Evolutionary conservation across 1,140 invertebrate genomes (phyloP).

Genomic region (Thaumatotibia leucotreta): DNA sequence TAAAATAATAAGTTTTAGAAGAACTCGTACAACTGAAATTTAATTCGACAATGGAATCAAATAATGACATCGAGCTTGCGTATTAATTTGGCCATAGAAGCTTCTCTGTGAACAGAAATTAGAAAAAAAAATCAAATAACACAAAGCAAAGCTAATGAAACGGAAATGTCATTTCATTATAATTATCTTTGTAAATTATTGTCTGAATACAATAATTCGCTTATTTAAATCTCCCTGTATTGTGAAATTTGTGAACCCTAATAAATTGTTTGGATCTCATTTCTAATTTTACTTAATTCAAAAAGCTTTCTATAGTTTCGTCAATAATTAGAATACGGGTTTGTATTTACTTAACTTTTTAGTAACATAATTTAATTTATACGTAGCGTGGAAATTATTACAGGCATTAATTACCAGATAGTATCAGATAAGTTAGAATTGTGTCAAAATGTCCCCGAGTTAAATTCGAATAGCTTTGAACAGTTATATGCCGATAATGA

Average conservation of each 20-base stretch:
- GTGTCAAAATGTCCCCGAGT: too few relatives aligned
- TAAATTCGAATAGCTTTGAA: too few relatives aligned
- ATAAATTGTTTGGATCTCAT: background rate
- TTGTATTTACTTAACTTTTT: background rate
- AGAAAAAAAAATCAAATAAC: constrained; percentile 5
- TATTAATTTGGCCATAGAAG: background rate
- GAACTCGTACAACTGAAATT: background rate
- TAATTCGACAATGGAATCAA: background rate
- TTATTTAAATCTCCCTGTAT: background rate
- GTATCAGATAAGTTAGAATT: too few relatives aligned
- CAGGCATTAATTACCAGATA: too few relatives aligned
- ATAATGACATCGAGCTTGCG: background rate
- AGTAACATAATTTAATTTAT: too few relatives aligned
- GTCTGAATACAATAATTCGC: background rate
- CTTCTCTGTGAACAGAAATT: background rate
- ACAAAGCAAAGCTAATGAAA: constrained; percentile 13
- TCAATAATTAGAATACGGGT: background rate
- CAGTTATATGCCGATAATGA: too few relatives aligned
- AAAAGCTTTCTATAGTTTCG: background rate
- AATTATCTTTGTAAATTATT: background rate
- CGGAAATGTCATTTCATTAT: constrained; percentile 2
- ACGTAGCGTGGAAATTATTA: too few relatives aligned
- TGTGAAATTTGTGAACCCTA: too few relatives aligned
- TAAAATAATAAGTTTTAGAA: background rate
- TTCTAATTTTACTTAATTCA: background rate